Evolutionary conservation across 2,797 vertebrate species (phyloP), one percentile per base, ranked within the genome.

Genomic region (Buceros bicornis): DNA sequence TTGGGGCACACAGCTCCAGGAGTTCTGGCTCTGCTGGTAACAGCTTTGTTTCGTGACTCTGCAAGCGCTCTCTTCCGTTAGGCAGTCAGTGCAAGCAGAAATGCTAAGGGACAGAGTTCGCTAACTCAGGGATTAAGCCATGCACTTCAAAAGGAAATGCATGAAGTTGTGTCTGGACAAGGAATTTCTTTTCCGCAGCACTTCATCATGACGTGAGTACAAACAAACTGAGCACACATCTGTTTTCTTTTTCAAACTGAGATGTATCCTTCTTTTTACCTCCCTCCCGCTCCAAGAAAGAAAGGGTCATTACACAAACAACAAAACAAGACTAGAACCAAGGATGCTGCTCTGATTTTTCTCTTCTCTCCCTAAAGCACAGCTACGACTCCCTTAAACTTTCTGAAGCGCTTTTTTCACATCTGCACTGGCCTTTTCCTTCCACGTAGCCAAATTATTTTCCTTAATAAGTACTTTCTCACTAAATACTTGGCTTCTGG

Each of bases 391-490:
- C 5, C 11, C 26, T 85, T 53, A 19, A 73, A 35, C 17, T 40
- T 87, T 82, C 53, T 74, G 64, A 79, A 65, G 19, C 24, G 24
- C 10, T 15, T 48, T 17, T 40, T 42, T 66, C 15, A 62, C 25
- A 80, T 31, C 69, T 86, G 66, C 58, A 82, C 48, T 47, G 50
- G 66, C 81, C 87, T 92, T 92, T 91, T 90, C 73, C 50, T 97
- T 91, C 80, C 91, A 89, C 66, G 65, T 76, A 67, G 89, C 20
- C 66, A 87, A 40, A 66, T 40, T 37, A 31, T 82, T 96, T 95
- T 97, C 92, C 91, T 97, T 95, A 96, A 90, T 92, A 96, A 95
- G 79, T 76, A 91, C 40, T 90, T 91, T 66, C 95, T 62, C 67
- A 70, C 71, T 92, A 94, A 94, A 84, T 85, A 77, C 53, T 25